Evolutionary conservation across 2,797 vertebrate species (phyloP).

Genomic region (Harpagifer antarcticus): DNA sequence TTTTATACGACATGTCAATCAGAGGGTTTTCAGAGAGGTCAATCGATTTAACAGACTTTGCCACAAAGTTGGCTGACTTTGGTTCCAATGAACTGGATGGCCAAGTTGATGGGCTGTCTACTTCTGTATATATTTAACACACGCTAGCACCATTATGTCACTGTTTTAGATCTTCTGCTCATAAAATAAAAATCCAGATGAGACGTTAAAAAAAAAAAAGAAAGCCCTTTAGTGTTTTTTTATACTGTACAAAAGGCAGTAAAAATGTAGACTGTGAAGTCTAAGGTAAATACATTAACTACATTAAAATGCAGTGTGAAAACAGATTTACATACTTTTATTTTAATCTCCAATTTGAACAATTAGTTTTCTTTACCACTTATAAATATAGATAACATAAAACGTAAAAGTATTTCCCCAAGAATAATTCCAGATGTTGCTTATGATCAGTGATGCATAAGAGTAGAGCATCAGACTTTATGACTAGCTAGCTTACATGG

Average conservation of each 20-base stretch:
- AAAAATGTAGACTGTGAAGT: not conserved
- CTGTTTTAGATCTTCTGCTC: slow-evolving; percentile 15
- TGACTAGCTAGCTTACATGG: not conserved
- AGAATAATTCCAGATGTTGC: not conserved
- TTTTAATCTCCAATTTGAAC: not conserved
- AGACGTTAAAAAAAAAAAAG: not conserved
- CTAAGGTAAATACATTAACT: slow-evolving; percentile 2
- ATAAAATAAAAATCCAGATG: slow-evolving; percentile 38
- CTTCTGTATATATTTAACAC: slow-evolving; percentile 18
- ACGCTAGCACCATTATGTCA: slow-evolving; percentile 35
- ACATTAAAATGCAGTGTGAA: not conserved
- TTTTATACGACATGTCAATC: slow-evolving; percentile 30
- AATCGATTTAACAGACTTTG: slow-evolving; percentile 51
- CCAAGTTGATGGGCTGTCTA: slow-evolving; percentile 27
- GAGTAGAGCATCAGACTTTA: not conserved
- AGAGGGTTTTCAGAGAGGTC: slow-evolving; percentile 28
- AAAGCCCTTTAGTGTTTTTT: not conserved
- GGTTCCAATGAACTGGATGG: slow-evolving; percentile 19
- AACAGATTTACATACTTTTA: not conserved
- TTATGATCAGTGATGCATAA: no score
- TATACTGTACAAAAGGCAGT: not conserved
- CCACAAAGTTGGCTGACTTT: slow-evolving; percentile 47
- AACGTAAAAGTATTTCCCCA: not conserved
- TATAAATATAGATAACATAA: not conserved
- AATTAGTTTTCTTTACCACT: not conserved